Conservation (phyloP, 2,113 vertebrate species). For the Pollachius pollachius region DNA sequence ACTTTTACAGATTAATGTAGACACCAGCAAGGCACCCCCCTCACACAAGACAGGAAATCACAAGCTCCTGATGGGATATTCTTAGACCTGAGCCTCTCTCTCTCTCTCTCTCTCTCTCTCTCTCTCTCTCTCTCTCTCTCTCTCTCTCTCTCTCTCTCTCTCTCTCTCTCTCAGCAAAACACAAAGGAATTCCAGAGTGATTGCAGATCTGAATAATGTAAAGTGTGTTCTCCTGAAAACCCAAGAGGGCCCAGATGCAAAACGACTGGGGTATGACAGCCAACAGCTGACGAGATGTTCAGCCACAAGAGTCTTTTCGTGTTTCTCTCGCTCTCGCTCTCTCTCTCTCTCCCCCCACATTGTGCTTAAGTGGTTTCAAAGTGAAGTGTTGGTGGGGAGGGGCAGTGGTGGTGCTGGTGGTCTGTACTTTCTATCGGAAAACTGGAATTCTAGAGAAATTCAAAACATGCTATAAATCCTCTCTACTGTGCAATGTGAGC, state of each 20-base stretch:
- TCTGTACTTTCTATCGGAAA: constrained; percentile 17
- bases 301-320: constrained; percentile 64
- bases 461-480: background rate
- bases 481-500: background rate
- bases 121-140: no score
- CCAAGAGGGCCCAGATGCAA: constrained; percentile 52
- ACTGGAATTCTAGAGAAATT: background rate
- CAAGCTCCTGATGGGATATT: constrained; percentile 60
- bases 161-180: constrained; percentile 45
- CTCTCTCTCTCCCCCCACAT: constrained; percentile 1
- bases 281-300: constrained; percentile 54
- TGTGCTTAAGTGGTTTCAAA: constrained; percentile 44
- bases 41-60: constrained; percentile 55
- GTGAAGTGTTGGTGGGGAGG: constrained; percentile 15
- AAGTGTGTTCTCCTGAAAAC: constrained; percentile 51
- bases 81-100: constrained; percentile 54
- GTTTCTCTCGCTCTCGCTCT: constrained; percentile 48
- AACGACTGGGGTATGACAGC: constrained; percentile 62
- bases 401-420: background rate
- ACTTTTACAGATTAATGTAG: constrained; percentile 44
- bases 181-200: constrained; percentile 68
- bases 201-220: constrained; percentile 77
- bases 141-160: background rate
- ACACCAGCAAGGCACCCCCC: constrained; percentile 62
- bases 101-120: no score